These are phyloP conservation scores for Climacteris rufus DNA, from an alignment of 2,113 vertebrate genomes.

Conservation along the genomic window DNA sequence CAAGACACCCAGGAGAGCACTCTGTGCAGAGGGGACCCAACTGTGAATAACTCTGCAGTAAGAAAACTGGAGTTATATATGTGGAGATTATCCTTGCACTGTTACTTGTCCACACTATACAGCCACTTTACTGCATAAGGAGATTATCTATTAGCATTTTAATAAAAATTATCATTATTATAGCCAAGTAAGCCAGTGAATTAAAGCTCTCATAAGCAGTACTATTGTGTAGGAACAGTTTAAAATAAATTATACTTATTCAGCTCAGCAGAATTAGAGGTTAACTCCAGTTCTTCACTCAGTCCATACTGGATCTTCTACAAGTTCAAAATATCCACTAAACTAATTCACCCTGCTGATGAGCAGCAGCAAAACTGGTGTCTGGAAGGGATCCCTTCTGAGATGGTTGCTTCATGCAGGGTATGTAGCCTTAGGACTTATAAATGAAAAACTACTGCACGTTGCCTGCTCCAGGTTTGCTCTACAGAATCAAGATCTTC, in stretches of 20 bases:
- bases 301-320: background rate
- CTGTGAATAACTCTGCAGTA: background rate
- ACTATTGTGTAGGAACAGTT: background rate
- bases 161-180: background rate
- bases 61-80: background rate
- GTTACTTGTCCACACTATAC: background rate
- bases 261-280: background rate
- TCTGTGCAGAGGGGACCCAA: background rate
- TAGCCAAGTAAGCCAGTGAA: background rate
- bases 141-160: background rate
- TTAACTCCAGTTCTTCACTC: background rate
- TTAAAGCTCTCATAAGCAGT: background rate
- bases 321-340: background rate
- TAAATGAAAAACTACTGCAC: background rate
- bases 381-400: background rate
- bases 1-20: background rate
- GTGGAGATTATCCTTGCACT: background rate
- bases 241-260: background rate
- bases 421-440: background rate
- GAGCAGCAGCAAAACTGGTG: background rate
- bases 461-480: background rate
- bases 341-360: background rate
- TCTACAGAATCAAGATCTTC: background rate
- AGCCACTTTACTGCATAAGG: background rate
- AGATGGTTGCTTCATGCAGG: background rate